Evolutionary conservation across 2,888 invertebrate genomes (phyloP), one percentile per base, ranked within the genome.

Genomic region (Noctua janthina): DNA sequence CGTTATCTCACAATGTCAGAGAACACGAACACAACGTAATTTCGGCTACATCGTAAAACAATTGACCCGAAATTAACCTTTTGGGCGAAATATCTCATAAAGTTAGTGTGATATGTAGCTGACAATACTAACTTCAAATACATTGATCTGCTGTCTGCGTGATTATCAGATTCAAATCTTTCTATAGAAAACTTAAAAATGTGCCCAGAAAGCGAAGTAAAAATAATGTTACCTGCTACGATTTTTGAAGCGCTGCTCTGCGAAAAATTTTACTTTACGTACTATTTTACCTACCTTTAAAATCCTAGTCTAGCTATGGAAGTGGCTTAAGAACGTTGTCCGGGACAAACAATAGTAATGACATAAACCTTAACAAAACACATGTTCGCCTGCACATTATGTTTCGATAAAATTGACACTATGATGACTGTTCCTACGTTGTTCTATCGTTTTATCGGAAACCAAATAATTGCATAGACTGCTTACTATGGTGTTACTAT

Each of bases 21-120:
- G 29, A 15, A 29, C 39, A 20, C 29, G 1, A 20, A 13, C 29
- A 49, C 20, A 11, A 46, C 3, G 74, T n/a, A 2, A 64, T 54
- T 35, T 66, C 7, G 67, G 35, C 51, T 11, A 15, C 51, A 35
- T 79, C 51, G 17, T 54, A 43, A 66, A 43, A 66, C 49, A 20
- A 66, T 78, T 78, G 46, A 49, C 81, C 74, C 17, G 35, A 49
- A 39, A n/a, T 54, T 79, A 72, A 64, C 43, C 81, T 71, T 39
- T n/a, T n/a, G 23, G 15, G 15, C 39, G 49, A 78, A 15, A 56
- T n/a, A 20, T 35, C 15, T 56, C 49, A n/a, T 43, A 35, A 79
- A 49, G 23, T 69, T 6, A 29, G 20, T 56, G 20, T 13, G 56
- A 13, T 72, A 49, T 23, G 11, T 13, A 29, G 49, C 49, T 49